Evolutionary conservation across 2,113 vertebrate genomes (phyloP).

Genomic region (Poeciliopsis occidentalis): DNA sequence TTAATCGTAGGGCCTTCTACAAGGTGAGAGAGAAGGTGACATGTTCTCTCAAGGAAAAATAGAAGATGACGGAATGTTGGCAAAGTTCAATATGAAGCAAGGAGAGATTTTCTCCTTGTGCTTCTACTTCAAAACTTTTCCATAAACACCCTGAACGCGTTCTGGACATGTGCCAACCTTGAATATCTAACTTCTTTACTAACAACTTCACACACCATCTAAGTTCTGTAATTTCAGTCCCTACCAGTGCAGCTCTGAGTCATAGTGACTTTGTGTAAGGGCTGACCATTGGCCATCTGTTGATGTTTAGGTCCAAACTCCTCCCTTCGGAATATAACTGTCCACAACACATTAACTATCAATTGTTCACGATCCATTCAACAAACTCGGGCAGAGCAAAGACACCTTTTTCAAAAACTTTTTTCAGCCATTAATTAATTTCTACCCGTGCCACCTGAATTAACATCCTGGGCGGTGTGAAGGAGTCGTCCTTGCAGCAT

Average conservation of each 20-base stretch:
- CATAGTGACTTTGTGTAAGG: conserved; percentile 35
- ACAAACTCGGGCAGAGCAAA: conserved; percentile 22
- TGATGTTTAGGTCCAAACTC: conserved; percentile 63
- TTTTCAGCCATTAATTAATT: conserved; percentile 16
- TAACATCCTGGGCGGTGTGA: neutral
- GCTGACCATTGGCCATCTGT: conserved; percentile 45
- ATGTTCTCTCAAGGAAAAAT: neutral
- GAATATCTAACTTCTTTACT: conserved; percentile 7
- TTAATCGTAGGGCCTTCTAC: conserved; percentile 10
- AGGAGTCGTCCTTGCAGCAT: conserved; percentile 47
- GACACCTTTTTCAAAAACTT: conserved; percentile 24
- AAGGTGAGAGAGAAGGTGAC: conserved; percentile 23
- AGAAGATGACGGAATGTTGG: neutral
- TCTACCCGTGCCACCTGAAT: neutral
- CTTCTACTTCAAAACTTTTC: neutral
- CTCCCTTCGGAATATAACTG: conserved; percentile 69
- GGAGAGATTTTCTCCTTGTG: neutral
- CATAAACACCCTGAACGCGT: neutral
- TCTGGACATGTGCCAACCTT: neutral
- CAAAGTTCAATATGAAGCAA: neutral
- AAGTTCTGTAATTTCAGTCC: neutral
- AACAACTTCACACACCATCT: neutral
- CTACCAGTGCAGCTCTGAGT: conserved; percentile 10
- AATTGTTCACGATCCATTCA: conserved; percentile 54
- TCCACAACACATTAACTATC: conserved; percentile 75